Evolutionary conservation across 1,140 invertebrate species (phyloP).

Genomic region (Phymorhynchus buccinoides): DNA sequence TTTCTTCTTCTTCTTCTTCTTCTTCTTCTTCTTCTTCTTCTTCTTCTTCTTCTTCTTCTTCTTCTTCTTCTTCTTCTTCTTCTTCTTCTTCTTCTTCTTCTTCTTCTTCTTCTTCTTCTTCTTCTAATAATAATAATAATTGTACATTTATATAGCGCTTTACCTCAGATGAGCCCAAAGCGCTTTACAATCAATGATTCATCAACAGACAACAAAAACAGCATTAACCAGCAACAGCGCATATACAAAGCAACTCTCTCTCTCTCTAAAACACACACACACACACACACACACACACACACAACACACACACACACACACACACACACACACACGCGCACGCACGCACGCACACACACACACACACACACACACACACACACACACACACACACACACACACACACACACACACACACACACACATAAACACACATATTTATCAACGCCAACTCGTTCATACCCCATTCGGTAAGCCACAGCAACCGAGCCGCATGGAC

Average conservation of each 20-base stretch:
- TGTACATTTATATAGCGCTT: too few relatives aligned
- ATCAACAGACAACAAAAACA: too few relatives aligned
- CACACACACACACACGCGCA: background rate
- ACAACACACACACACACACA: background rate
- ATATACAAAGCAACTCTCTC: too few relatives aligned
- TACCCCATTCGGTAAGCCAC: too few relatives aligned
- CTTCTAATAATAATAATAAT: background rate
- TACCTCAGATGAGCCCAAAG: too few relatives aligned
- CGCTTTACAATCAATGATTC: too few relatives aligned
- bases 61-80: background rate
- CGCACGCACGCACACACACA: background rate
- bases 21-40: background rate
- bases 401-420: conserved; percentile 11
- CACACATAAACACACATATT: background rate
- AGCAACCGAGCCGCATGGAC: too few relatives aligned
- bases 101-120: background rate
- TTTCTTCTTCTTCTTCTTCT: background rate
- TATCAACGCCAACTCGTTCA: background rate
- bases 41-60: background rate
- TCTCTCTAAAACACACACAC: too few relatives aligned
- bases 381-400: conserved; percentile 5
- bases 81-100: background rate
- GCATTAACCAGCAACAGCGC: too few relatives aligned
- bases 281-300: background rate
- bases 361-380: conserved; percentile 5